phyloP scores from a whole-genome alignment of 2,113 vertebrate genomes.

The Callopanchax toddi region DNA sequence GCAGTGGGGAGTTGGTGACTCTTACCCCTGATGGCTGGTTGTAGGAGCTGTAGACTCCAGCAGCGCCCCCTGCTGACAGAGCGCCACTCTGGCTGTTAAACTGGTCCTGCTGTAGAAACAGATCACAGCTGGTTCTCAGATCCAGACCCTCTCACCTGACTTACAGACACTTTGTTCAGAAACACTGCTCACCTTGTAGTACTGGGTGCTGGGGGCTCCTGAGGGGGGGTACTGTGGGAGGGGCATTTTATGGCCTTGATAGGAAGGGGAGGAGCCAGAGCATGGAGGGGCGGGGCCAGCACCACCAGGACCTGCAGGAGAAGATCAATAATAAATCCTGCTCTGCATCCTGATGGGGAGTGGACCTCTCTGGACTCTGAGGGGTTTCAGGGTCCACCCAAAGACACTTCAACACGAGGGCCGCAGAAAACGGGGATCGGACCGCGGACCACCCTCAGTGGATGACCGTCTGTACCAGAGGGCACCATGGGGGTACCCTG shows the following conservation, averaged over 20 bases:
- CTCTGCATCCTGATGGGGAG: too few relatives aligned
- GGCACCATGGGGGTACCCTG: too few relatives aligned
- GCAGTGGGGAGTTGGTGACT: too few relatives aligned
- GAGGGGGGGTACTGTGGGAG: conserved; percentile 83
- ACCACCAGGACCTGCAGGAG: conserved; percentile 53
- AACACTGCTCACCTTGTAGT: conserved; percentile 86
- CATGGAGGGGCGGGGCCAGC: conserved; percentile 80
- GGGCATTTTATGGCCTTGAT: conserved; percentile 86
- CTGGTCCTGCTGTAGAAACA: conserved; percentile 83
- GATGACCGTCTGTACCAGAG: too few relatives aligned
- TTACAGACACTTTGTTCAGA: not conserved
- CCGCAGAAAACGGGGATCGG: too few relatives aligned
- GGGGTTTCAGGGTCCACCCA: too few relatives aligned
- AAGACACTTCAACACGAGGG: too few relatives aligned
- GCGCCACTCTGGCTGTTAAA: conserved; percentile 83
- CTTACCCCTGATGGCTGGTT: conserved; percentile 84
- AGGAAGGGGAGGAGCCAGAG: conserved; percentile 85
- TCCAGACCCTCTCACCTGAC: not conserved
- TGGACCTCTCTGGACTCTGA: too few relatives aligned
- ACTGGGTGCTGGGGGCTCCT: conserved; percentile 75
- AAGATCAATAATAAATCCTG: not conserved
- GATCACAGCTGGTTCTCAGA: not conserved
- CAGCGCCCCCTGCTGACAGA: conserved; percentile 59
- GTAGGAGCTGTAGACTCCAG: conserved; percentile 76
- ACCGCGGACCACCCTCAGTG: too few relatives aligned